phyloP scores from a whole-genome alignment of 2,113 vertebrate species.

The Guaruba guarouba region DNA sequence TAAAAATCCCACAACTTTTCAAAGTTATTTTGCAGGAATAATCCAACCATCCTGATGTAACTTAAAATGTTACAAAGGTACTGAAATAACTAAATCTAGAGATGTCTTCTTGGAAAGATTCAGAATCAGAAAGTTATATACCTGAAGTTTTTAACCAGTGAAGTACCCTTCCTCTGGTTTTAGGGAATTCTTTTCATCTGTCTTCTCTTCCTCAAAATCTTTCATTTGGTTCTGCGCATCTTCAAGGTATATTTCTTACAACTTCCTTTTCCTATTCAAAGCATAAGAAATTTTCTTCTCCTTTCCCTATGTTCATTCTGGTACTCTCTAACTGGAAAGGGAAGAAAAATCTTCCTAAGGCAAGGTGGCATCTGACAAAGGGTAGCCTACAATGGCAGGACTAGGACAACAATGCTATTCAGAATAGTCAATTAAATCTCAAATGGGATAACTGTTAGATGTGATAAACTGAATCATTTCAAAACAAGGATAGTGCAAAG shows the following conservation, averaged over 20 bases:
- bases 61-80: background rate
- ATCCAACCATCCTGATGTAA: background rate
- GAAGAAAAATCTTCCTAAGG: background rate
- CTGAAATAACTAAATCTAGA: background rate
- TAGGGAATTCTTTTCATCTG: background rate
- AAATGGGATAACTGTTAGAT: background rate
- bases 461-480: background rate
- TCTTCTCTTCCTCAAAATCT: background rate
- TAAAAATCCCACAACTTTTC: background rate
- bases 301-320: background rate
- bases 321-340: background rate
- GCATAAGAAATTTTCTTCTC: background rate
- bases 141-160: background rate
- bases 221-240: background rate
- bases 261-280: background rate
- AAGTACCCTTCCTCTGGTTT: background rate
- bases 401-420: background rate
- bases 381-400: background rate
- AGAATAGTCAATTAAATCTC: background rate
- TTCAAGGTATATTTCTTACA: background rate
- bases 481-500: background rate
- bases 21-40: background rate
- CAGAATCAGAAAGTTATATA: background rate
- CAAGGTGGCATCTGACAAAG: background rate
- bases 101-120: background rate